Evolutionary conservation across 2,797 vertebrate genomes (phyloP).

Genomic region (Semotilus atromaculatus): DNA sequence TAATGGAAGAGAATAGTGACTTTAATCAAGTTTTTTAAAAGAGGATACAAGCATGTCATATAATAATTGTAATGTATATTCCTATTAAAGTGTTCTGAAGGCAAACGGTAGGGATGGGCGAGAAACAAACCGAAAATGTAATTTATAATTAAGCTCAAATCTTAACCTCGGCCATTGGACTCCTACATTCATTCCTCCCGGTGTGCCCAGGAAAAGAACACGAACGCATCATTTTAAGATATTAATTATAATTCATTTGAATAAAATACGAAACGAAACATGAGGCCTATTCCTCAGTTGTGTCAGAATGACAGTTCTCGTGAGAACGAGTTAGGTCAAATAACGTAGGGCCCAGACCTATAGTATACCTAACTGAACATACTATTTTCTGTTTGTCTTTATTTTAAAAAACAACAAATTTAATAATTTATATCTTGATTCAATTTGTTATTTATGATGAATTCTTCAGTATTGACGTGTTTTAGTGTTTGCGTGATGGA

Average conservation of each 20-base stretch:
- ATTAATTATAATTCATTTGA: neutral
- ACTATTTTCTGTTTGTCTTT: neutral
- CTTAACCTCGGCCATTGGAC: neutral
- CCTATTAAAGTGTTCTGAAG: neutral
- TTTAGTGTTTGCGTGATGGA: slow-evolving; percentile 29
- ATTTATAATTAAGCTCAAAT: neutral
- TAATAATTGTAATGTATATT: neutral
- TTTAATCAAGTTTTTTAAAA: neutral
- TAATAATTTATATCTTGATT: neutral
- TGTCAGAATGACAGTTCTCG: neutral
- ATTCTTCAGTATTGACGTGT: neutral
- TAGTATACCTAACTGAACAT: neutral
- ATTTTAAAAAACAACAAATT: neutral
- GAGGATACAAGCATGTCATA: neutral
- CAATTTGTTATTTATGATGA: neutral
- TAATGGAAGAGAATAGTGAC: neutral
- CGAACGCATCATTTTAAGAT: neutral
- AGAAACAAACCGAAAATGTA: neutral
- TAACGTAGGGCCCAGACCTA: neutral
- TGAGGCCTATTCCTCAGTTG: neutral
- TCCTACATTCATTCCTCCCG: neutral
- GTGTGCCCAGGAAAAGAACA: neutral
- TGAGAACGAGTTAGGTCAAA: neutral
- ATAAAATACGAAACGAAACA: neutral
- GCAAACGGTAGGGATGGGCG: neutral